Base-by-base conservation (phyloP, 2,888 invertebrate genomes). In the Mythimna loreyi region DNA sequence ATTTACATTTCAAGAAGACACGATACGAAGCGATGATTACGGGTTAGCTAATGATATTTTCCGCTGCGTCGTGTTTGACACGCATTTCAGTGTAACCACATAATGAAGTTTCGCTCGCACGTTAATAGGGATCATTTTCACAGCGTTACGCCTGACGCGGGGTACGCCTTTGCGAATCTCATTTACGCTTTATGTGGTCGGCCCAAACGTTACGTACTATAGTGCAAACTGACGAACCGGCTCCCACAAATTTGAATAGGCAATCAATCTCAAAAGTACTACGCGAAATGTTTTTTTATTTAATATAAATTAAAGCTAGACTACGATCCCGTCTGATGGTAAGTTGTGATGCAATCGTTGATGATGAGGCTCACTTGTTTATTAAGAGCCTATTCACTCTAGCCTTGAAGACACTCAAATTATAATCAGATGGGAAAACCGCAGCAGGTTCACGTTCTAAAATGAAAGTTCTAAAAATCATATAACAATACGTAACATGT, bases 121-220 rank as follows among this genome's bases (percentile, higher is more conserved):
- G 85, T 85, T 93, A 92, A 93, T 93, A 89, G 90, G 87, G 85
- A 90, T 91, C 90, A 92, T 93, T 94, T 94, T 91, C 92, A 88
- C 89, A 82, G 87, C 86, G 88, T 88, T 90, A 91, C 87, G 84
- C 81, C 88, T 88, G 89, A 85, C 84, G 78, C 74, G 64, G 82
- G 78, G 72, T 73, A 83, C 85, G 85, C 87, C 85, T 86, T 86
- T 83, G 86, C 87, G 77, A 91, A 92, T 91, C 89, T 89, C 87
- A 90, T 89, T 90, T 90, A 87, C 86, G 57, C 79, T 72, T 88
- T 85, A 88, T 87, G 88, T 86, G 87, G 87, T 86, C 56, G 81
- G 78, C 74, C 61, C 67, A 53, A 72, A 72, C 67, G 70, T 76
- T 69, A 75, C 72, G 68, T 75, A 40, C 40, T 40, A 75, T 52